These are phyloP conservation scores for Cavia aperea DNA, from an alignment of 2,113 vertebrate species.

Conservation along the genomic window DNA sequence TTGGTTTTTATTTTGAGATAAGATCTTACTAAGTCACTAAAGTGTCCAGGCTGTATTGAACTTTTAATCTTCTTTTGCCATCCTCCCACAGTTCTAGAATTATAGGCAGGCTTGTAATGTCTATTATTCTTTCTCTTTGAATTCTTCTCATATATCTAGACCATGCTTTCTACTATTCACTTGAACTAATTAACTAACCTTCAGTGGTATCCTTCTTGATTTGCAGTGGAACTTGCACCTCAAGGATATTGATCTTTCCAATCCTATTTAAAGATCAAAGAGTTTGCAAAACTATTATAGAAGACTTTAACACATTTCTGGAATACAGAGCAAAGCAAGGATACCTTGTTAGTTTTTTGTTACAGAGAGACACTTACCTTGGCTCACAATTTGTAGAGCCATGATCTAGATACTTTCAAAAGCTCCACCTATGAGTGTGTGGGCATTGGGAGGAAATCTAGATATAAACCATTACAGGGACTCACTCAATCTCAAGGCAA, in stretches of 20 bases:
- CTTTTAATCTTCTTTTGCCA: not conserved
- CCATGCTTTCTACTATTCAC: not conserved
- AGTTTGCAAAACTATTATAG: not conserved
- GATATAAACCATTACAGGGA: not conserved
- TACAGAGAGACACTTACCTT: not conserved
- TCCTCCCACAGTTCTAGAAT: not conserved
- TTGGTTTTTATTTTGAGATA: not conserved
- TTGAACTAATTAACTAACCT: constrained; percentile 20
- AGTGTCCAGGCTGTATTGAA: not conserved
- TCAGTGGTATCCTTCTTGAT: not conserved
- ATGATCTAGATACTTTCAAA: not conserved
- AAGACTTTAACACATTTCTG: not conserved
- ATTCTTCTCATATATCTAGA: not conserved
- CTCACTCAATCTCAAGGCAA: not conserved
- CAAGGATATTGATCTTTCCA: not conserved
- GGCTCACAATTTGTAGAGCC: not conserved
- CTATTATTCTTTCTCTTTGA: not conserved
- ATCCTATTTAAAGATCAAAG: not conserved
- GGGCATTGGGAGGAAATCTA: not conserved
- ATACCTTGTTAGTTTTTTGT: not conserved
- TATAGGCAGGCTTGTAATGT: not conserved
- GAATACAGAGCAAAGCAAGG: not conserved
- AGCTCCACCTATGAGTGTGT: not conserved
- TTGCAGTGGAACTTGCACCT: not conserved
- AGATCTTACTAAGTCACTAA: not conserved